Evolutionary conservation across 1,140 invertebrate genomes (phyloP), one percentile per base, ranked within the genome.

Genomic region (Phthorimaea operculella): DNA sequence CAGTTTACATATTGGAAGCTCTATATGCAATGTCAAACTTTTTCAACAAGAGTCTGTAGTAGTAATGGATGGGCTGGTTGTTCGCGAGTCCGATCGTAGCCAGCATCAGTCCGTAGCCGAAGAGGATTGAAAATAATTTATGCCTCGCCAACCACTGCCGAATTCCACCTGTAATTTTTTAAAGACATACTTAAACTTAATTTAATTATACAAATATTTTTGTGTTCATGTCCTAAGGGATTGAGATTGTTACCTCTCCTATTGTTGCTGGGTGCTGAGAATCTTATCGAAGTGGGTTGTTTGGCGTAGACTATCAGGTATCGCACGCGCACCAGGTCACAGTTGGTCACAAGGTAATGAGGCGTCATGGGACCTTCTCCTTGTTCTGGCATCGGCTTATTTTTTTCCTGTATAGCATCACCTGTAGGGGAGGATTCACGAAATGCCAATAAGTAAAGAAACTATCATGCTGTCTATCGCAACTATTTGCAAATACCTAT

Each of bases 261-360:
- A 51, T 72, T 77, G 5, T 58, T 45, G 45, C 55, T 73, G 16
- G 68, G 54, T 15, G 70, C 71, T 9, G 74, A 69, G 60, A 80
- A 76, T 56, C 79, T 69, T 62, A 81, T 70, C 0, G 74, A 74
- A n/a, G 69, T 60, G 12, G 77, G 74, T 55, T 79, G 78, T 74
- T 88, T 87, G 50, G 88, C 89, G 62, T 94, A 96, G 11, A 96
- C 87, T 17, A 96, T 80, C 14, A 96, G 79, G 77, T 95, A 94
- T 52, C 92, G 89, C 9, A 95, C 86, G 66, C 91, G 87, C 10
- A 95, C 86, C 55, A 93, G 79, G 65, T 94, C 92, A 74, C 91
- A 92, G 66, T 94, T 94, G 51, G 87, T 87, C 17, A 93, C 91
- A 48, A 94, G 79, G 70, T 91, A 93, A 79, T 93, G 92, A 11